Evolutionary conservation across 2,113 vertebrate genomes (phyloP), one percentile per base, ranked within the genome.

Genomic region (Cyprinodon tularosa): DNA sequence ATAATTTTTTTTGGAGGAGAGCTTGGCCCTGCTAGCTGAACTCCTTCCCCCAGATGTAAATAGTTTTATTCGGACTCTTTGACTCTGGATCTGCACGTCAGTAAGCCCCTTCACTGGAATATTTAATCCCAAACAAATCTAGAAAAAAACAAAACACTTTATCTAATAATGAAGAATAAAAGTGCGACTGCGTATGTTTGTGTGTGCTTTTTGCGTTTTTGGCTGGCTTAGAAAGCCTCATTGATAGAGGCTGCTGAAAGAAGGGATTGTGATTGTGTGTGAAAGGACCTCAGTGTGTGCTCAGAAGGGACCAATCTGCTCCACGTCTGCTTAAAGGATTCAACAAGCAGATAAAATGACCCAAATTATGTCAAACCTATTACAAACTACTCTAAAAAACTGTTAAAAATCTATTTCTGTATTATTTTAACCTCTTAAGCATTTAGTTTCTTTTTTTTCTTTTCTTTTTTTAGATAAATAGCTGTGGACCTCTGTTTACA

Each of bases 231-330:
- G 78, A 88, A 82, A 47, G 74, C 39, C 81, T 84, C 87, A 87
- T 89, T 87, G 84, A 88, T 87, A 73, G 73, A 42, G 7, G 81
- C 39, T 14, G 63, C 72, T 89, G 83, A 91, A 90, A 84, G 89
- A 82, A 80, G 77, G 38, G 71, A 84, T 88, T 88, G 90, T 89
- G 81, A 84, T 79, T 65, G 62, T 61, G 74, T 66, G 66, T 89
- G 85, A 89, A 86, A 84, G 68, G 68, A 72, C 60, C 71, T 71
- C 84, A 60, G 72, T 82, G 66, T 44, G 42, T 48, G 13, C 65
- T 68, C 39, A 68, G 77, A 70, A 67, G 69, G 57, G 53, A 65
- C 62, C 29, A 22, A 42, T 50, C 44, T 12, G 45, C 75, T 72
- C 13, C 17, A 36, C 66, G 20, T 68, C 76, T 50, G 66, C 66